A percentile compares a stretch with the other conserved stretches of the same genome.
Conservation (phyloP, 2,888 invertebrate genomes). For the Ceratothoa steindachneri region DNA sequence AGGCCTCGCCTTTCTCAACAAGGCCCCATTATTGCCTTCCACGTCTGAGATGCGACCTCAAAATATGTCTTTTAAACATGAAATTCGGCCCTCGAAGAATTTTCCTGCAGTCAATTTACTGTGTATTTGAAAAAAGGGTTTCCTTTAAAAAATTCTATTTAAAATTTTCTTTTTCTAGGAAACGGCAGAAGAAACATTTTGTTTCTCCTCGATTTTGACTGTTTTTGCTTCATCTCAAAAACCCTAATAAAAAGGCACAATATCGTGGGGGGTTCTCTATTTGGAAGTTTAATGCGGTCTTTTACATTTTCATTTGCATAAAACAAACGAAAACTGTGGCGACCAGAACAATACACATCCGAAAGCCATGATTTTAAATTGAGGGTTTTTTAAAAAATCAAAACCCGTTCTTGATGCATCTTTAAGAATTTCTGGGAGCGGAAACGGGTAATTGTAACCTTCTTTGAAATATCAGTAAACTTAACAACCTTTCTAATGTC, state of each 20-base stretch:
- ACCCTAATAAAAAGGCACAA: slow-evolving; percentile 40
- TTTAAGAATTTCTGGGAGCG: background rate
- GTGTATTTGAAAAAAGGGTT: background rate
- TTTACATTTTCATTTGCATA: slow-evolving; percentile 27
- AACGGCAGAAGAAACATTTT: background rate
- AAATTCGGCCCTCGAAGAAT: background rate
- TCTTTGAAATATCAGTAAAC: background rate
- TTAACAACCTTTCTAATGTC: slow-evolving; percentile 2
- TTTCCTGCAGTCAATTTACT: background rate
- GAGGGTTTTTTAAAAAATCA: background rate
- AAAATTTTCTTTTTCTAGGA: background rate
- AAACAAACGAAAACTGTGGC: background rate
- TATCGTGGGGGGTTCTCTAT: slow-evolving; percentile 42
- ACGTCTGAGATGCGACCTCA: background rate
- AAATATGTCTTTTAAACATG: slow-evolving; percentile 15
- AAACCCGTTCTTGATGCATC: background rate
- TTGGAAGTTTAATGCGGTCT: slow-evolving; percentile 44
- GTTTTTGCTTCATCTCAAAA: slow-evolving; percentile 20
- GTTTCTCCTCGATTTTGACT: slow-evolving; percentile 7
- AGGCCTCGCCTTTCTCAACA: background rate
- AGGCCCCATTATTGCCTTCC: background rate
- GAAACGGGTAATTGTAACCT: background rate
- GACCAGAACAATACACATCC: background rate
- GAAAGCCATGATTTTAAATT: slow-evolving; percentile 4
- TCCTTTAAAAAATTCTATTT: background rate